Evolutionary conservation across 2,797 vertebrate species (phyloP), one percentile per base, ranked within the genome.

Genomic region (Petrocephalus schoutedeni): DNA sequence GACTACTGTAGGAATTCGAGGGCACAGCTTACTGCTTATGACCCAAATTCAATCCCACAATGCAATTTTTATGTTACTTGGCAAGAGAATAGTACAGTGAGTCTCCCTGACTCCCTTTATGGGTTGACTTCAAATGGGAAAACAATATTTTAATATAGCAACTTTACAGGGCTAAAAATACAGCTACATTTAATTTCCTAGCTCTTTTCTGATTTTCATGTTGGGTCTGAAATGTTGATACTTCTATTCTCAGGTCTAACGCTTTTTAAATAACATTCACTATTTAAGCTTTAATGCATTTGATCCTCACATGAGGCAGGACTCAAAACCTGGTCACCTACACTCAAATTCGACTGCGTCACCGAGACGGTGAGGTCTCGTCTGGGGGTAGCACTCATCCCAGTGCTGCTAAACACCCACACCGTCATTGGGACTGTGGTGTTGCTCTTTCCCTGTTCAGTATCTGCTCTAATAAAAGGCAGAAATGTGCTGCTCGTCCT

Each of bases 61-160:
- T 80, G 74, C 74, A 80, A n/a, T 49, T 45, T 80, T 80, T 9
- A 80, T 49, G 74, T 80, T 49, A 80, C 74, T 80, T 80, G 74
- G 74, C 74, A 80, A 49, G 74, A 77, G 19, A 45, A 80, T 49
- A 19, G 19, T 80, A 80, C 19, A 80, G 36, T 14, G 2, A 77
- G 41, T 49, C 74, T 49, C 74, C 19, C 45, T 36, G 16, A 49
- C 41, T 45, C 41, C 74, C 74, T 80, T 80, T 49, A 80, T 80
- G 74, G 41, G 41, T 80, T 14, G 8, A 49, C 16, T 49, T 45
- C 41, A 49, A n/a, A 80, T 21, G 16, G 41, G 36, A 41, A 77
- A 77, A 77, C 36, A 28, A 28, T 5, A 77, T 77, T 77, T 80
- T 80, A 80, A 80, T n/a, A 80, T 19, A n/a, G 16, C 3, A 49